phyloP scores from a whole-genome alignment of 2,797 vertebrate species.

The Liasis olivaceus region DNA sequence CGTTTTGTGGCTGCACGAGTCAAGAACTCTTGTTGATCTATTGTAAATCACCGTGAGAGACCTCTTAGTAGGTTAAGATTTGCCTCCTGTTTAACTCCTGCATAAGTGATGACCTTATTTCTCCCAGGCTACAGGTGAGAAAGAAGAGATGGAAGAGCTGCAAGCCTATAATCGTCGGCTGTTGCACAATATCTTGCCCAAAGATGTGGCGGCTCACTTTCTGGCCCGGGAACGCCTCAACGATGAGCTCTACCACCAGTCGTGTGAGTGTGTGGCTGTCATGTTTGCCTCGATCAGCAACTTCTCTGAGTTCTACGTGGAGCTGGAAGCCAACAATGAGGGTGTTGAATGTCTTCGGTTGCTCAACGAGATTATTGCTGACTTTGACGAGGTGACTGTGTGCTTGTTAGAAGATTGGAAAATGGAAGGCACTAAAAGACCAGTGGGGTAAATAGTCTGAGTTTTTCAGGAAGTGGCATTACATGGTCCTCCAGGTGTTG shows the following conservation, averaged over 20 bases:
- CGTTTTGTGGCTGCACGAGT: background rate
- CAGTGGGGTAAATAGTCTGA: background rate
- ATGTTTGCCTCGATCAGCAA: slow-evolving; percentile 98
- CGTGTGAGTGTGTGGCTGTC: slow-evolving; percentile 93
- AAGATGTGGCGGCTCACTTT: slow-evolving; percentile 93
- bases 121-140: slow-evolving; percentile 90
- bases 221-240: slow-evolving; percentile 89
- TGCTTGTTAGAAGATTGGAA: background rate
- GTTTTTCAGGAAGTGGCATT: background rate
- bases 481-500: background rate
- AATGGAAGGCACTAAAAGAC: background rate
- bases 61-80: background rate
- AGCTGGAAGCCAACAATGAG: slow-evolving; percentile 96
- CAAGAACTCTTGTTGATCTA: background rate
- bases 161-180: slow-evolving; percentile 94
- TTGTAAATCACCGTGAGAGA: background rate
- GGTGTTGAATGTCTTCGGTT: slow-evolving; percentile 92
- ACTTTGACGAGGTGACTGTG: slow-evolving; percentile 88
- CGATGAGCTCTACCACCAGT: slow-evolving; percentile 95
- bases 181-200: slow-evolving; percentile 94
- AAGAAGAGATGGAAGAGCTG: slow-evolving; percentile 97
- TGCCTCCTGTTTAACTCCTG: too few species aligned
- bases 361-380: slow-evolving; percentile 95
- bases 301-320: slow-evolving; percentile 95
- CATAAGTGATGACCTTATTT: background rate